Percentiles rank a stretch among this genome's conserved stretches.
Evolutionary conservation across 2,888 invertebrate genomes (phyloP).

Genomic region (Dynastes grantii): DNA sequence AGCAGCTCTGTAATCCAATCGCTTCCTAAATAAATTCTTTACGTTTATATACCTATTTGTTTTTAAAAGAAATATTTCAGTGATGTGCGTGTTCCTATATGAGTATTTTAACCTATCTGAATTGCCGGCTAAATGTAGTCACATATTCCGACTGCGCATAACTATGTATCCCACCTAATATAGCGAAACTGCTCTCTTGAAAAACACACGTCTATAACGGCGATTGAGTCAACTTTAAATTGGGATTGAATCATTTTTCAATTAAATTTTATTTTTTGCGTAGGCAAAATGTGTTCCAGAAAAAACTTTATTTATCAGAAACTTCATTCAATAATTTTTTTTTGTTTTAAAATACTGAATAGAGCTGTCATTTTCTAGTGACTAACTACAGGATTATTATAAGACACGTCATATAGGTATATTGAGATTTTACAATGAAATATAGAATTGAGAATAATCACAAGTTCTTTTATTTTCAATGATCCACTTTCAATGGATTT

Average conservation of each 20-base stretch:
- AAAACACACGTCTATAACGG: slow-evolving; percentile 6
- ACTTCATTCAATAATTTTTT: slow-evolving; percentile 14
- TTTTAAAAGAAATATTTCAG: slow-evolving; percentile 1
- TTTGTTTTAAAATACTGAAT: slow-evolving; percentile 15
- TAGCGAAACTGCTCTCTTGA: neutral
- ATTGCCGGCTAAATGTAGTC: slow-evolving; percentile 10
- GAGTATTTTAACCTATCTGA: slow-evolving; percentile 7
- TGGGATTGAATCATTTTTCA: slow-evolving; percentile 34
- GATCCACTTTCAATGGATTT: no score
- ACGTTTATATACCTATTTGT: slow-evolving; percentile 5
- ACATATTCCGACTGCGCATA: neutral
- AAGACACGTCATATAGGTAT: neutral
- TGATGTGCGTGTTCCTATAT: neutral
- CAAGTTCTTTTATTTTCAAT: no score
- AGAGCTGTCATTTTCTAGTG: neutral
- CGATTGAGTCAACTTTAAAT: slow-evolving; percentile 6
- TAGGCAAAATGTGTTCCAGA: slow-evolving; percentile 13
- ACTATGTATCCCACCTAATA: slow-evolving; percentile 4
- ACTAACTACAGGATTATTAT: neutral
- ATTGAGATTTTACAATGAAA: no score
- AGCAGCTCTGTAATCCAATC: neutral
- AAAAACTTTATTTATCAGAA: slow-evolving; percentile 21
- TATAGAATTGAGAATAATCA: no score
- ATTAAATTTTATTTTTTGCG: slow-evolving; percentile 19
- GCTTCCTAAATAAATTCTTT: neutral